Evolutionary conservation across 1,140 invertebrate genomes (phyloP).

Genomic region (Bombus affinis): DNA sequence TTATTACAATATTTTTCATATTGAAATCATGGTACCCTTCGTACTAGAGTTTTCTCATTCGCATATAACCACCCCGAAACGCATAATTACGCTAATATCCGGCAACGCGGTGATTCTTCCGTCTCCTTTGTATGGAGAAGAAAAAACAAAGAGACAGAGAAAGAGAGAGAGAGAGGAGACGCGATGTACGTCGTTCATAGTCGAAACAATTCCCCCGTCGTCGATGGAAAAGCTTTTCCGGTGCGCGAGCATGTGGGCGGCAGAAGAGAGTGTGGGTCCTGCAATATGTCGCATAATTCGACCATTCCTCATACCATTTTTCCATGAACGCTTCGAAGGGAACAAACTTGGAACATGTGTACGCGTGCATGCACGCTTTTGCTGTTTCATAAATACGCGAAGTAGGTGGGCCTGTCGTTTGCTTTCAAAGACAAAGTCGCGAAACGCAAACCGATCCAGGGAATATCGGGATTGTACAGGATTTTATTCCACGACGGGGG

Average conservation of each 20-base stretch:
- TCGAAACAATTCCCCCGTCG: conserved; percentile 54
- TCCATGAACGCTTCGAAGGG: conserved; percentile 48
- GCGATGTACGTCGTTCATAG: conserved; percentile 5
- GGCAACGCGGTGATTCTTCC: neutral
- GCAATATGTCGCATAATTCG: conserved; percentile 76
- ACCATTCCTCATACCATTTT: conserved; percentile 70
- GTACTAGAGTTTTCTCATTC: no score
- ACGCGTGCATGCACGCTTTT: conserved; percentile 45
- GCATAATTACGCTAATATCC: conserved; percentile 13
- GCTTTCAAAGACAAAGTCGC: conserved; percentile 55
- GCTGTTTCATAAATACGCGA: conserved; percentile 59
- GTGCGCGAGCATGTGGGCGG: conserved; percentile 32
- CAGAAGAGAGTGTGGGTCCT: conserved; percentile 38
- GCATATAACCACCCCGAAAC: neutral
- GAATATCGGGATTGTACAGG: conserved; percentile 58
- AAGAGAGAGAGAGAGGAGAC: neutral
- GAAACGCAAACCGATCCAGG: conserved; percentile 57
- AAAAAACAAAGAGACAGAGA: neutral
- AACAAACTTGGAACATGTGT: conserved; percentile 63
- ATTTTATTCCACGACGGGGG: conserved; percentile 45
- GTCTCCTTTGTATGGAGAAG: neutral
- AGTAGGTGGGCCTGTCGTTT: conserved; percentile 19
- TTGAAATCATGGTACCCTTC: neutral
- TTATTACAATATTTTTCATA: neutral
- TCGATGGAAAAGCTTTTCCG: conserved; percentile 54